A percentile compares a stretch with the other conserved stretches of the same genome.
phyloP scores from a whole-genome alignment of 2,113 vertebrate genomes.

The Boulengeromyrus knoepffleri region DNA sequence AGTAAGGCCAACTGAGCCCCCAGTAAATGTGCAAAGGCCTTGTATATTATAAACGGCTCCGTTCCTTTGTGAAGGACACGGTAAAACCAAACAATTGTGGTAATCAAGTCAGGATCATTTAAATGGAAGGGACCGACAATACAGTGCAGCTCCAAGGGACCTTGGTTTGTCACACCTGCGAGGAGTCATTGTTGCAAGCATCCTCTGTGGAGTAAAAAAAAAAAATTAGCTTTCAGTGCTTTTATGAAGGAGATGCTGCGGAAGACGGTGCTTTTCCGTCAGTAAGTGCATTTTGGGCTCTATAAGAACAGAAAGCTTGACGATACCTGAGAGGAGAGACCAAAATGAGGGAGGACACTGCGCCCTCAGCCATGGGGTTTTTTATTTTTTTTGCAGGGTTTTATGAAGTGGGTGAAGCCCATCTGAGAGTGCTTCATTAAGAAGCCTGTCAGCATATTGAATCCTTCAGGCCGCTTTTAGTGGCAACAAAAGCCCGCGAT shows the following conservation, averaged over 20 bases:
- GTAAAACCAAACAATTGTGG: neutral
- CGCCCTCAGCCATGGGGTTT: neutral
- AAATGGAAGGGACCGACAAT: neutral
- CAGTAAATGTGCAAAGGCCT: neutral
- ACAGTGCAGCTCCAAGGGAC: neutral
- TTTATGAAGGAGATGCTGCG: neutral
- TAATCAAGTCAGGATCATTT: neutral
- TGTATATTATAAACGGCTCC: neutral
- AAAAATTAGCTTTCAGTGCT: neutral
- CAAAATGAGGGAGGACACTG: neutral
- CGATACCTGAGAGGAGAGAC: neutral
- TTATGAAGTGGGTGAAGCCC: slow-evolving; percentile 31
- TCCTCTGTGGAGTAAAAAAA: neutral
- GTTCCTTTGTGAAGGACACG: neutral
- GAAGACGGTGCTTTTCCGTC: neutral
- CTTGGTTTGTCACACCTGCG: slow-evolving; percentile 1
- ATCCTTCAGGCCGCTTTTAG: slow-evolving; percentile 63
- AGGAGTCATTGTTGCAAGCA: neutral
- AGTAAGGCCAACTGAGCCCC: neutral
- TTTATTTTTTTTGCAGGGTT: neutral
- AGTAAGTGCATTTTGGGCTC: neutral
- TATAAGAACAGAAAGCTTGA: neutral
- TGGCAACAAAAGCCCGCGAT: slow-evolving; percentile 62
- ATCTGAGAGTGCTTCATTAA: slow-evolving; percentile 42
- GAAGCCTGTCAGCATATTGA: slow-evolving; percentile 58